These are phyloP conservation scores for Mythimna loreyi DNA, from an alignment of 2,888 invertebrate genomes.

Conservation along the genomic window DNA sequence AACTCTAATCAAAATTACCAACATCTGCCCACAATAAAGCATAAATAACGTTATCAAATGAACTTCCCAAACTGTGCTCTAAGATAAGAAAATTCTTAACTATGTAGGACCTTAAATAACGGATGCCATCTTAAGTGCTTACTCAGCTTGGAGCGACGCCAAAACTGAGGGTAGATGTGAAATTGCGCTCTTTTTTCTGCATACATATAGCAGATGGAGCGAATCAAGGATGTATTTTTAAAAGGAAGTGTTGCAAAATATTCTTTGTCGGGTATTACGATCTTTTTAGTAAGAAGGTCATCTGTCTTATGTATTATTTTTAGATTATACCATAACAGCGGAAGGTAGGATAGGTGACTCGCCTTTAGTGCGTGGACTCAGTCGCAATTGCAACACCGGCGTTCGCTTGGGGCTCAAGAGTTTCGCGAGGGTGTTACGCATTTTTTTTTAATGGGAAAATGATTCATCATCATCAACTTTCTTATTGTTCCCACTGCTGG, in stretches of 20 bases:
- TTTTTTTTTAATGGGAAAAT: too few relatives aligned
- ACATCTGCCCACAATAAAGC: conserved; percentile 23
- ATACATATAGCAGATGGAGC: conserved; percentile 34
- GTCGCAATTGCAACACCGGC: too few relatives aligned
- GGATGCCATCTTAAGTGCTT: conserved; percentile 55
- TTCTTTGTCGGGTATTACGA: conserved; percentile 1
- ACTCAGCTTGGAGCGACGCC: conserved; percentile 58
- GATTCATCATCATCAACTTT: too few relatives aligned
- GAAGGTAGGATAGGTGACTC: too few relatives aligned
- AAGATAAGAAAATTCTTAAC: conserved; percentile 61
- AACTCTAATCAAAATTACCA: not conserved
- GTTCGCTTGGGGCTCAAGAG: too few relatives aligned
- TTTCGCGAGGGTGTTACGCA: too few relatives aligned
- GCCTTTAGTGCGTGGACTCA: too few relatives aligned
- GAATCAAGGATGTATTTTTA: conserved; percentile 11
- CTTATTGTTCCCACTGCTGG: too few relatives aligned
- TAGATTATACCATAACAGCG: too few relatives aligned
- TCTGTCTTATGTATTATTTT: not conserved
- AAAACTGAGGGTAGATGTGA: conserved; percentile 50
- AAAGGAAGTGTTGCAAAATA: conserved; percentile 19
- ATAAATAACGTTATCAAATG: conserved; percentile 56
- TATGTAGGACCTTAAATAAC: conserved; percentile 40
- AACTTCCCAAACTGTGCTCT: conserved; percentile 35
- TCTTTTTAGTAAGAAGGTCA: not conserved
- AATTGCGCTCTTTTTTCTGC: conserved; percentile 50